These are phyloP conservation scores for Lagopus muta DNA, from an alignment of 2,113 vertebrate species.

Conservation along the genomic window DNA sequence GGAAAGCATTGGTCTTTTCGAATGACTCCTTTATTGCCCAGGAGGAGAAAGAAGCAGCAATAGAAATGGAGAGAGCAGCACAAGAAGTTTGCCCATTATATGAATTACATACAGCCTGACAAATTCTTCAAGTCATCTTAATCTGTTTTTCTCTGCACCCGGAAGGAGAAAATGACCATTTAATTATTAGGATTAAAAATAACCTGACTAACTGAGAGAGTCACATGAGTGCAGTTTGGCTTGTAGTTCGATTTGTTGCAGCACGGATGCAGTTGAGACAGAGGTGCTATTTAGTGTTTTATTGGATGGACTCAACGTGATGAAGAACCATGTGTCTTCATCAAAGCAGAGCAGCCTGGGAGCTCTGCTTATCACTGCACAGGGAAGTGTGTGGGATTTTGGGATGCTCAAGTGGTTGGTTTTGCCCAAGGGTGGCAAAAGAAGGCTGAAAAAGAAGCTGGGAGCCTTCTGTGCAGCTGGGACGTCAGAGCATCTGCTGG, in stretches of 20 bases:
- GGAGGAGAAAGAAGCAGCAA: background rate
- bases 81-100: background rate
- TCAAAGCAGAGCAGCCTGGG: background rate
- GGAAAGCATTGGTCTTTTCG: background rate
- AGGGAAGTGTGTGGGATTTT: background rate
- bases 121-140: background rate
- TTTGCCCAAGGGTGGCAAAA: background rate
- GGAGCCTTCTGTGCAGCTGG: background rate
- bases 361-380: background rate
- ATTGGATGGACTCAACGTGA: background rate
- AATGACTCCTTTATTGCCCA: background rate
- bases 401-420: background rate
- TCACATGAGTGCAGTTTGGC: background rate
- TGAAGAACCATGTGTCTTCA: background rate
- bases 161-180: slow-evolving; percentile 27
- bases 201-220: slow-evolving; percentile 13
- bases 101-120: background rate
- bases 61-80: background rate
- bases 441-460: background rate
- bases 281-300: slow-evolving; percentile 13
- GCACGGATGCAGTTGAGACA: background rate
- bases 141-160: slow-evolving; percentile 7
- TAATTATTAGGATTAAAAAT: slow-evolving; percentile 34
- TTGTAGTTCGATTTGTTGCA: background rate
- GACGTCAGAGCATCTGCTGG: background rate